Base-by-base conservation (phyloP, 2,797 vertebrate species). In the Apogon hyalosoma region DNA sequence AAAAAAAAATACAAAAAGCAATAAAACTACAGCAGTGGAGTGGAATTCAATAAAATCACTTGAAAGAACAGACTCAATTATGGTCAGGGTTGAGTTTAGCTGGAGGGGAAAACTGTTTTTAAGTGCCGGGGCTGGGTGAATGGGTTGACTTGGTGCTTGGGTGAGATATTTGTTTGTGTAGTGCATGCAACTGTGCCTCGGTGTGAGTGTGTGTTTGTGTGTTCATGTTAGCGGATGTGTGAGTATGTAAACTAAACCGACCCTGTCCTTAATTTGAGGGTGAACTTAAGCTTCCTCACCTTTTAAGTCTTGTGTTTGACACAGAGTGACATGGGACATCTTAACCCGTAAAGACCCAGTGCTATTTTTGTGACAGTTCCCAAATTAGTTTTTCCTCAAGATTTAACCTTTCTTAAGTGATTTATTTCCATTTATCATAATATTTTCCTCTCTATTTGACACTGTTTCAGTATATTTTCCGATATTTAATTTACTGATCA, bases 31-130 rank as follows among this genome's bases (percentile, higher is more conserved):
- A 83, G 76, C 66, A 71, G 69, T 66, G 48, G 81, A 78, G 69
- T 80, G 73, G 75, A 85, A 76, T 87, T 87, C 81, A 85, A 88
- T 89, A 85, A 84, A 87, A 79, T 55, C 72, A 88, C 78, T 83
- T 84, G 75, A 81, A 88, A 85, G 75, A n/a, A 6, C 76, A 81
- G 71, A 77, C 68, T 83, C 60, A 76, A 73, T 90, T 90, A 88
- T 75, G 79, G 76, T 79, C 40, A 64, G 67, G 73, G 53, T 72
- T 65, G 70, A 76, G 69, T 86, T 86, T 79, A 77, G 80, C 82
- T 77, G 55, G 46, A 85, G 79, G 84, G 72, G 24, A 51, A 80
- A 83, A 79, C 75, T 77, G 68, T 77, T 85, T 86, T 88, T 83
- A 85, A 89, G 78, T 79, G 65, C 80, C 21, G 31, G 54, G 67